Base-by-base conservation (phyloP, 2,797 vertebrate species). In the Clarias platycephalus region DNA sequence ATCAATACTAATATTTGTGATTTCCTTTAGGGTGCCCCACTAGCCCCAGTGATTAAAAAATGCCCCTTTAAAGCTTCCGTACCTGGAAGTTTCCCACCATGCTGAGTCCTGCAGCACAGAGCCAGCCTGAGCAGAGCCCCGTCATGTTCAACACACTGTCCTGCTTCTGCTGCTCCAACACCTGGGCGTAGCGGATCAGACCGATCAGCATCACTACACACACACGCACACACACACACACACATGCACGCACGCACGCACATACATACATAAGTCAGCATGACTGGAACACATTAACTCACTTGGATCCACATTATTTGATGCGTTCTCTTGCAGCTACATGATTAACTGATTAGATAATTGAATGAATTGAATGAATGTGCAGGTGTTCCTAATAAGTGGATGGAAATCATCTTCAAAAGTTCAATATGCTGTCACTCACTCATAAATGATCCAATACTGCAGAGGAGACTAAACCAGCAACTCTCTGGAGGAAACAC, bases 11-110 rank as follows among this genome's bases (percentile, higher is more conserved):
- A 74, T 16, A 28, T 49, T 5, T 49, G 70, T 72, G 12, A 49
- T 15, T 28, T 28, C 34, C 57, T 28, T 1, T 4, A 57, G 37
- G 16, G 26, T 68, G 3, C 34, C 24, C 22, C 5, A 55, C 24
- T 1, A 83, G 26, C 13, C 15, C 7, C 4, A 76, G 8, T 81
- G 64, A 75, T 18, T 28, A 55, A 55, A 55, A 77, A 76, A 7
- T 77, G 62, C 12, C 12, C 74, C 62, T 44, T n/a, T 18, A 7
- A 10, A 22, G 22, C 37, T 66, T 77, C 76, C 81, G 76, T 94
- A 96, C 96, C 95, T 97, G 97, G 88, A 97, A 97, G 91, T 95
- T 96, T 86, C 97, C 97, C 82, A 97, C 96, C 93, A 97, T 95
- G 89, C 95, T 94, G 93, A 97, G 96, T 0, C 96, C 97, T 0